Evolutionary conservation across 2,888 invertebrate species (phyloP).

Genomic region (Anorthoa munda): DNA sequence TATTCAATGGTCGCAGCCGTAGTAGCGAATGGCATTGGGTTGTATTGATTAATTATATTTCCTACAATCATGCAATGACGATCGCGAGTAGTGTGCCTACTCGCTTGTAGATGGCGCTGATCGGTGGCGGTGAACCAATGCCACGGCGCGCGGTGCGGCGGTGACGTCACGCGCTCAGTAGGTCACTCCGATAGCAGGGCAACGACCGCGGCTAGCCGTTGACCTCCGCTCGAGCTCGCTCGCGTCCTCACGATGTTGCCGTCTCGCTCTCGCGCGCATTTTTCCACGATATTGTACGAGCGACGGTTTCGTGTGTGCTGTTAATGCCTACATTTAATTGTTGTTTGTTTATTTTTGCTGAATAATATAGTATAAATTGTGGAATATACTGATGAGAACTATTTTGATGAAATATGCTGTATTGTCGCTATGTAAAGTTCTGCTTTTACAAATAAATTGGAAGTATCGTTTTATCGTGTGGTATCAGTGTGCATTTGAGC

Average conservation of each 20-base stretch:
- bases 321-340: conserved; percentile 78
- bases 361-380: conserved; percentile 66
- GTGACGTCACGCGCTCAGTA: conserved; percentile 91
- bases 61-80: conserved; percentile 62
- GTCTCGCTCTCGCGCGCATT: conserved; percentile 83
- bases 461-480: conserved; percentile 33
- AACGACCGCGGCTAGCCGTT: conserved; percentile 92
- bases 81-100: conserved; percentile 72
- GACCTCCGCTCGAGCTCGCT: conserved; percentile 89
- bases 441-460: conserved; percentile 33
- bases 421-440: conserved; percentile 25
- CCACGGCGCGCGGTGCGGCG: conserved; percentile 86
- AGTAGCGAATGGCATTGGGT: conserved; percentile 50
- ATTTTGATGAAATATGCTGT: conserved; percentile 47
- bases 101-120: conserved; percentile 87
- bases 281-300: conserved; percentile 84
- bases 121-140: conserved; percentile 80
- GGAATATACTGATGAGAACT: conserved; percentile 48
- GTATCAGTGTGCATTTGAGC: conserved; percentile 52
- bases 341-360: conserved; percentile 75
- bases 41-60: conserved; percentile 63
- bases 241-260: conserved; percentile 85
- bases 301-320: conserved; percentile 77
- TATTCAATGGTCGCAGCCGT: conserved; percentile 49
- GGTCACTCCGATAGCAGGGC: conserved; percentile 91